Conservation (phyloP, 1,140 invertebrate species). For the Stegodyphus dumicola region DNA sequence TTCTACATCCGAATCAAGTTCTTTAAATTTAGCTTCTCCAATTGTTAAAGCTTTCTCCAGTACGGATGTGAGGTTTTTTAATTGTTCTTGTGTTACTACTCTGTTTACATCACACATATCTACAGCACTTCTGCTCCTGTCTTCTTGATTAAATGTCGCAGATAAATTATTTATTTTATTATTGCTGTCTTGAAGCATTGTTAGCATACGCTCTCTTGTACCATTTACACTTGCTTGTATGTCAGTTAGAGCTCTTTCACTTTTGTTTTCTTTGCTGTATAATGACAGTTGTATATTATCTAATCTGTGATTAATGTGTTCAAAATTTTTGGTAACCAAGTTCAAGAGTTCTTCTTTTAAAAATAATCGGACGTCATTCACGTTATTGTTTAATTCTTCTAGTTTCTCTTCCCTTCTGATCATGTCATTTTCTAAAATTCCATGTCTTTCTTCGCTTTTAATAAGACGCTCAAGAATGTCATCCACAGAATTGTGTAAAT, state of each 20-base stretch:
- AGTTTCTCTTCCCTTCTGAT: constrained; percentile 49
- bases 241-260: constrained; percentile 12
- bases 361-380: constrained; percentile 18
- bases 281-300: neutral
- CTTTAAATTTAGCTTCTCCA: constrained; percentile 59
- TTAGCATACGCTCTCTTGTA: constrained; percentile 29
- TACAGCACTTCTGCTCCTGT: constrained; percentile 7
- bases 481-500: constrained; percentile 51
- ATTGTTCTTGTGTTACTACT: constrained; percentile 27
- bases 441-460: constrained; percentile 54
- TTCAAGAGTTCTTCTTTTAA: constrained; percentile 42
- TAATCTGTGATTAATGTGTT: neutral
- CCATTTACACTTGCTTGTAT: constrained; percentile 14
- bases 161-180: constrained; percentile 55
- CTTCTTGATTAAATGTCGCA: constrained; percentile 9
- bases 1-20: constrained; percentile 62
- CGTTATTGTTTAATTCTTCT: constrained; percentile 18
- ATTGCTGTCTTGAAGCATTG: constrained; percentile 20
- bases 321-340: neutral
- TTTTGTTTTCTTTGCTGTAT: constrained; percentile 27
- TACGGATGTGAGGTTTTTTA: constrained; percentile 52
- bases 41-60: constrained; percentile 37
- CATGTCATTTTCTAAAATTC: constrained; percentile 38
- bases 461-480: constrained; percentile 60
- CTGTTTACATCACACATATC: constrained; percentile 9